phyloP scores from a whole-genome alignment of 2,797 vertebrate species.

The Trichosurus vulpecula region DNA sequence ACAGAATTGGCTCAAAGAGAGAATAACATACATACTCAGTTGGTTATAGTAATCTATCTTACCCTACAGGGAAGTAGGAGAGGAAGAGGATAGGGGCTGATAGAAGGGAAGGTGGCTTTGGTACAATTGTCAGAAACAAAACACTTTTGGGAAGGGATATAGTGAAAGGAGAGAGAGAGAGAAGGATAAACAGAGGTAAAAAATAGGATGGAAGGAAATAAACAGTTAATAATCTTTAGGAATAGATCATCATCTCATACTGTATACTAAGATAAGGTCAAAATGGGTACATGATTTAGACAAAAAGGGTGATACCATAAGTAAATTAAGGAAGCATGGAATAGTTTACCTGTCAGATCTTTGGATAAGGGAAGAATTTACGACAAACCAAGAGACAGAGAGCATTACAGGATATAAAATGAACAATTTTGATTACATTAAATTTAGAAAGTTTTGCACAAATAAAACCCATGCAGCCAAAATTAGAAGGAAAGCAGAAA shows the following conservation, averaged over 20 bases:
- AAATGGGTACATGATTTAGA: background rate
- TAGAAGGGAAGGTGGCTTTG: background rate
- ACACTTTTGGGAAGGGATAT: background rate
- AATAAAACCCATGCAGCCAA: too few relatives aligned
- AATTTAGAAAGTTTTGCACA: background rate
- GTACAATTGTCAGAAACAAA: background rate
- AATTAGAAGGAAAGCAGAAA: too few relatives aligned
- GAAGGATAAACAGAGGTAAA: background rate
- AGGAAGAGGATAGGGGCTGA: background rate
- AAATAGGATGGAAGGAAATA: background rate
- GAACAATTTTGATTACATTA: background rate
- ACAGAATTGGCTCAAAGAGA: background rate
- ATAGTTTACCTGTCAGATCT: background rate
- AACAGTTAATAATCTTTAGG: background rate
- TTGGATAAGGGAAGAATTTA: background rate
- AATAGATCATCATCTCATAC: too few relatives aligned
- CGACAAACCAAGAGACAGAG: background rate
- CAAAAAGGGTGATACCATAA: background rate
- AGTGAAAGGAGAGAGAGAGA: background rate
- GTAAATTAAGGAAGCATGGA: background rate
- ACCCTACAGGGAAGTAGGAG: background rate
- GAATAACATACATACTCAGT: too few relatives aligned
- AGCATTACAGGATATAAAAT: background rate
- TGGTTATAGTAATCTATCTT: background rate
- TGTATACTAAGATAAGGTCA: too few relatives aligned